phyloP scores from a whole-genome alignment of 2,797 vertebrate species.

The Poeciliopsis infans region DNA sequence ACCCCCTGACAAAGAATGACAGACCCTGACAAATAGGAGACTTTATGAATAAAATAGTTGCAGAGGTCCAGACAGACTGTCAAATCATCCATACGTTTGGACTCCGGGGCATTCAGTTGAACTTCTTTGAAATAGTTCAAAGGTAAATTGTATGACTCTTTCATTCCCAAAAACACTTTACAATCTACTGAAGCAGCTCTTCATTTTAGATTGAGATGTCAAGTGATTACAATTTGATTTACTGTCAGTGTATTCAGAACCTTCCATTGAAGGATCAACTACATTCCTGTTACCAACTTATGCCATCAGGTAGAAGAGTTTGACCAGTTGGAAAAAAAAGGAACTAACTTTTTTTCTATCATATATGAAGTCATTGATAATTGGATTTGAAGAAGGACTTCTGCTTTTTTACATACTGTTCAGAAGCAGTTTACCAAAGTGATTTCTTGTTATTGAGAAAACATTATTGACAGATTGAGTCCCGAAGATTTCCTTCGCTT shows the following conservation, averaged over 20 bases:
- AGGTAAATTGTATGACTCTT: background rate
- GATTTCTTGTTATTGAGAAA: background rate
- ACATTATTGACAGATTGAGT: background rate
- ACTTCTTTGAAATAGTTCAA: slow-evolving; percentile 1
- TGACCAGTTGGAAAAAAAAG: background rate
- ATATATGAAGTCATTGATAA: background rate
- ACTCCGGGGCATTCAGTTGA: background rate
- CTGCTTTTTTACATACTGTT: background rate
- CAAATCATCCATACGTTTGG: background rate
- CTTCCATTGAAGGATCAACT: background rate
- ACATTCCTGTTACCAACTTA: background rate
- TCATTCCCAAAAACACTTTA: background rate
- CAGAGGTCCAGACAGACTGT: slow-evolving; percentile 1
- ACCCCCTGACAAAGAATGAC: background rate
- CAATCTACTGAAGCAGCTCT: background rate
- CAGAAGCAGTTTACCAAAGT: background rate
- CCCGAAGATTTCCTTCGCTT: background rate
- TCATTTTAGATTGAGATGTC: background rate
- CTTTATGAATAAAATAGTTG: slow-evolving; percentile 3
- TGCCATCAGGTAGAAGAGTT: background rate
- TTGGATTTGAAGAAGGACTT: background rate
- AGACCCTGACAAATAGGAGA: slow-evolving; percentile 1
- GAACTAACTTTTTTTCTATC: background rate
- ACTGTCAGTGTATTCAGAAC: background rate
- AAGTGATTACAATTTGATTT: background rate